Evolutionary conservation across 2,888 invertebrate species (phyloP), one percentile per base, ranked within the genome.

Genomic region (Tinea trinotella): DNA sequence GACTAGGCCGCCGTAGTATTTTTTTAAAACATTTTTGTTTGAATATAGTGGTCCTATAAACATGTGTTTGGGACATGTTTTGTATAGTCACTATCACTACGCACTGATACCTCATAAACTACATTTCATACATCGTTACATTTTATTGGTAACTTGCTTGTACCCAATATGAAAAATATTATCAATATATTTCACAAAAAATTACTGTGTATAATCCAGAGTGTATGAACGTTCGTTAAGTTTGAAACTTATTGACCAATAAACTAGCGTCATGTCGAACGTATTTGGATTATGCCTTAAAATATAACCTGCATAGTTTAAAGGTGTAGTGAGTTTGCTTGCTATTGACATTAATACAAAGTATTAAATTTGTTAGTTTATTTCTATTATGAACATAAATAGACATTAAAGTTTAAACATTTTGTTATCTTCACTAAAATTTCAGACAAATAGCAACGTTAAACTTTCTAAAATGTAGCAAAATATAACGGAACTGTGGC

Each of bases 401-500:
- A 46, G 13, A n/a, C 5, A 46, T 46, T 13, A 5, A 17, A 18
- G 15, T 46, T 18, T 44, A 44, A 20, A 20, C 19, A 44, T 44
- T 53, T 24, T 13, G 36, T 34, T 46, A 54, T 49, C 30, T 54
- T 48, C 22, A 18, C 35, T 20, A 49, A 54, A 49, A 49, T 49
- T 13, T 34, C 24, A 24, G 49, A 30, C 7, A 30, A 30, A 30
- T 30, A 30, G 13, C 6, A 15, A 40, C 13, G 40, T 40, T 40
- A 9, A 54, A 48, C 22, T 20, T 49, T 54, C 15, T 54, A 15
- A 49, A 13, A 24, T 53, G 40, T 17, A 19, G 18, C 40, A 15
- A 49, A 13, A 18, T 52, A 52, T 34, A 19, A 40, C 40, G 40
- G 35, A 52, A 40, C 57, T 55, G 55, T 56, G 7, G 40, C n/a